Conservation (phyloP, 1,140 invertebrate species). For the Lanistes nyassanus region DNA sequence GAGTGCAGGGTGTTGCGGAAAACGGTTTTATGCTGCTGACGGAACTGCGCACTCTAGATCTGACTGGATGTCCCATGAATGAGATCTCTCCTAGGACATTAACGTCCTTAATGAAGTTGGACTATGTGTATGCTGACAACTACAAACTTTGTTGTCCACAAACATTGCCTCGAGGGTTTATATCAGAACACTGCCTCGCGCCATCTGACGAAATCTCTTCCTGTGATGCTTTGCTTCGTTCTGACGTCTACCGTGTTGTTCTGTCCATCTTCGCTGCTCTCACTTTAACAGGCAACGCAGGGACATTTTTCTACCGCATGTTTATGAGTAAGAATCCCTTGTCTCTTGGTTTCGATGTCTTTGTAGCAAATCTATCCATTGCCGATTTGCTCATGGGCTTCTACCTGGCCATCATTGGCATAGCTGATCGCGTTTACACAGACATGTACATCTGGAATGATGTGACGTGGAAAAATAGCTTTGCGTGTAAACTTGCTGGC, state of each 20-base stretch:
- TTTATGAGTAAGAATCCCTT: neutral
- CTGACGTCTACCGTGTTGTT: neutral
- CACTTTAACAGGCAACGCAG: neutral
- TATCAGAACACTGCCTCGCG: neutral
- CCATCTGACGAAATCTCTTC: constrained; percentile 13
- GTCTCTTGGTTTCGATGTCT: neutral
- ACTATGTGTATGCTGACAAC: neutral
- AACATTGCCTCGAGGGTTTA: neutral
- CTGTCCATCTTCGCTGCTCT: neutral
- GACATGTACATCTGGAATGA: neutral
- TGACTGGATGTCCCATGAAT: constrained; percentile 10
- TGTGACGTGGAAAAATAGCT: constrained; percentile 2
- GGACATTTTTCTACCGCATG: neutral
- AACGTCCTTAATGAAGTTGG: neutral
- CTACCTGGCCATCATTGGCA: neutral
- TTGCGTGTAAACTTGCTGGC: constrained; percentile 1
- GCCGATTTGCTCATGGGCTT: constrained; percentile 14
- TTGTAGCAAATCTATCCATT: neutral
- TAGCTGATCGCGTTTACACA: neutral
- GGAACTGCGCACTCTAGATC: neutral
- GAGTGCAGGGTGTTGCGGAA: no score
- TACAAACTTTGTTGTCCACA: constrained; percentile 1
- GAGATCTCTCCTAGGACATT: neutral
- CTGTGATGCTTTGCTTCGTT: neutral
- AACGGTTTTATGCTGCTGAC: no score